Percentiles rank a stretch among this genome's conserved stretches.
phyloP scores from a whole-genome alignment of 2,888 invertebrate genomes.

The Pseudococcus longispinus region DNA sequence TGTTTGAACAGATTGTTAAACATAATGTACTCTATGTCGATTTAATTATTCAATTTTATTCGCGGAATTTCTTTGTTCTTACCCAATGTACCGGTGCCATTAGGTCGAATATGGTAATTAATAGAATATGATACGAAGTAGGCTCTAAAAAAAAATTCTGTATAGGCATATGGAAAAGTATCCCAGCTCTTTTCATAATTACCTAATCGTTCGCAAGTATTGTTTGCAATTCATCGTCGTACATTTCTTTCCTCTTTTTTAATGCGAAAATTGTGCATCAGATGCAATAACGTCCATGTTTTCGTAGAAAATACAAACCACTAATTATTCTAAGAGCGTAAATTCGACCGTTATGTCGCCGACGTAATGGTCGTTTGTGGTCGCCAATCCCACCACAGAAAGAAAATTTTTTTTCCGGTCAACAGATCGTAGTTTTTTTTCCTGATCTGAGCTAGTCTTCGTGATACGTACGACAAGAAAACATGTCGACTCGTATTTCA shows the following conservation, averaged over 20 bases:
- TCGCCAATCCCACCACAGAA: neutral
- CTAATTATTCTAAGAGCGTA: neutral
- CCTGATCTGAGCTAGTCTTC: neutral
- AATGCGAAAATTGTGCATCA: neutral
- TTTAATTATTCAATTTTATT: conserved; percentile 10
- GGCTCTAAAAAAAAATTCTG: neutral
- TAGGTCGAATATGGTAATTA: conserved; percentile 28
- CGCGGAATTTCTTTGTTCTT: conserved; percentile 13
- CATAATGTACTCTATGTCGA: neutral
- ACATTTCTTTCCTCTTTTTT: neutral
- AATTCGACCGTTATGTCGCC: conserved; percentile 7
- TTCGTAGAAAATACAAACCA: neutral
- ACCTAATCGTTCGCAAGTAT: neutral
- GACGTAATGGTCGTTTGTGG: neutral
- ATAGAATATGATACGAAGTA: neutral
- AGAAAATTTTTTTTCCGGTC: neutral
- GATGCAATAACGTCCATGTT: neutral
- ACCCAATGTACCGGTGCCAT: neutral
- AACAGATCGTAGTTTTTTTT: neutral
- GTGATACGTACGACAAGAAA: neutral
- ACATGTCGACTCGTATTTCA: neutral
- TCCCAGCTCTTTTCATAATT: neutral
- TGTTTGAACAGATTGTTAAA: conserved; percentile 22
- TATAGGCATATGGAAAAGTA: neutral
- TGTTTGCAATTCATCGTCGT: neutral